Percentiles rank a stretch among this genome's conserved stretches.
These are phyloP conservation scores for Agelaius phoeniceus DNA, from an alignment of 2,113 vertebrate species.

Conservation along the genomic window DNA sequence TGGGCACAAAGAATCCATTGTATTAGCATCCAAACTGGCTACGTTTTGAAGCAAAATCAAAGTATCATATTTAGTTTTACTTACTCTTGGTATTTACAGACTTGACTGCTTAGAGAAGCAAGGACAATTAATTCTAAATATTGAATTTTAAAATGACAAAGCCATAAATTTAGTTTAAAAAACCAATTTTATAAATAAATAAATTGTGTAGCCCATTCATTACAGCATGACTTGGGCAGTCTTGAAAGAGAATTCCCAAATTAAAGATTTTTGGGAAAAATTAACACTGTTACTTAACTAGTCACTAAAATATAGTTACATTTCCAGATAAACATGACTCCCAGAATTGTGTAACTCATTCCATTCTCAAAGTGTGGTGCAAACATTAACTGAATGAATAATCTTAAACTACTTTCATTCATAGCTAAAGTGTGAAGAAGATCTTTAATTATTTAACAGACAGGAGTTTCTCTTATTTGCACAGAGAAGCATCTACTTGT, in stretches of 20 bases:
- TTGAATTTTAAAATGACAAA: slow-evolving; percentile 26
- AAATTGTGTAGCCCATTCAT: neutral
- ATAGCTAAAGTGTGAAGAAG: neutral
- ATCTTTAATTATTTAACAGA: neutral
- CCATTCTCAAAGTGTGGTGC: neutral
- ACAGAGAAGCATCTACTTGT: neutral
- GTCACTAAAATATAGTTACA: slow-evolving; percentile 22
- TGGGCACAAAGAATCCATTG: neutral
- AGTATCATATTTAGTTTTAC: neutral
- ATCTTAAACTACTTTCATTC: neutral
- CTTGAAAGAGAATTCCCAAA: neutral
- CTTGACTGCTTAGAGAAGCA: neutral
- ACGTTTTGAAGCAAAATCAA: neutral
- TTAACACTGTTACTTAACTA: neutral
- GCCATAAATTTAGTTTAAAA: neutral
- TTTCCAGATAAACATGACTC: neutral
- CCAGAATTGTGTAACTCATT: neutral
- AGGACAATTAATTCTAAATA: neutral
- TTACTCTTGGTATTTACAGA: neutral
- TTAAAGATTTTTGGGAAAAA: neutral
- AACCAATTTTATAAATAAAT: neutral
- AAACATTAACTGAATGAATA: neutral
- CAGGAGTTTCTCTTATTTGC: neutral
- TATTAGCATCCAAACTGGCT: neutral
- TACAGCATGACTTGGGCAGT: neutral